phyloP scores from a whole-genome alignment of 2,888 invertebrate genomes.

The Limenitis camilla region DNA sequence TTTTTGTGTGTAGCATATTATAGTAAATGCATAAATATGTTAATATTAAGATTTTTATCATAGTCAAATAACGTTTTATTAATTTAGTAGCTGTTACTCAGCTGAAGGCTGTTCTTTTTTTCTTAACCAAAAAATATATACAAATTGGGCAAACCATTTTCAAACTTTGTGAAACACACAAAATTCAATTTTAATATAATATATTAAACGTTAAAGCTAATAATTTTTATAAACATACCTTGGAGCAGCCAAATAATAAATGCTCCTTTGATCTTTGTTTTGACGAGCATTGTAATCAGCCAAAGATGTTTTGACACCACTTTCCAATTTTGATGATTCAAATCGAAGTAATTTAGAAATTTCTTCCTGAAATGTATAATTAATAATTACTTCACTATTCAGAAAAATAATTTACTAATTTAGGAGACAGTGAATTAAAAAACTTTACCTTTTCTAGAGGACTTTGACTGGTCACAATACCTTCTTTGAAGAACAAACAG shows the following conservation, averaged over 20 bases:
- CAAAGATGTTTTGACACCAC: constrained; percentile 83
- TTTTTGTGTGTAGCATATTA: no score
- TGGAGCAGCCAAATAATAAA: constrained; percentile 95
- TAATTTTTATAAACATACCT: constrained; percentile 71
- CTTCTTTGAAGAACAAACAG: constrained; percentile 94
- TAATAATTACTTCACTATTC: constrained; percentile 3
- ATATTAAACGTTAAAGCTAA: no score
- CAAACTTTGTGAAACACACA: no score
- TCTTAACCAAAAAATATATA: no score
- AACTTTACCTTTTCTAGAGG: constrained; percentile 83
- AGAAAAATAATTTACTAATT: no score
- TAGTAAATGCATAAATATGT: no score
- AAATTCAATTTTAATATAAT: no score
- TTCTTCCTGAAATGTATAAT: constrained; percentile 79
- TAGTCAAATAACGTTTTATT: no score
- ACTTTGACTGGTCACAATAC: constrained; percentile 89
- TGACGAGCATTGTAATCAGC: constrained; percentile 86
- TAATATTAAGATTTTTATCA: no score
- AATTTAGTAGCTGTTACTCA: no score
- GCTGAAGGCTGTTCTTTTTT: no score
- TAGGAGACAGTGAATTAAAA: background rate
- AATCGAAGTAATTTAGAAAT: constrained; percentile 92
- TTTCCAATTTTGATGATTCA: constrained; percentile 87
- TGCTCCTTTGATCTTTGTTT: constrained; percentile 85
- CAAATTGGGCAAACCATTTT: no score